phyloP scores from a whole-genome alignment of 2,888 invertebrate species.

The Anthrax anthrax region DNA sequence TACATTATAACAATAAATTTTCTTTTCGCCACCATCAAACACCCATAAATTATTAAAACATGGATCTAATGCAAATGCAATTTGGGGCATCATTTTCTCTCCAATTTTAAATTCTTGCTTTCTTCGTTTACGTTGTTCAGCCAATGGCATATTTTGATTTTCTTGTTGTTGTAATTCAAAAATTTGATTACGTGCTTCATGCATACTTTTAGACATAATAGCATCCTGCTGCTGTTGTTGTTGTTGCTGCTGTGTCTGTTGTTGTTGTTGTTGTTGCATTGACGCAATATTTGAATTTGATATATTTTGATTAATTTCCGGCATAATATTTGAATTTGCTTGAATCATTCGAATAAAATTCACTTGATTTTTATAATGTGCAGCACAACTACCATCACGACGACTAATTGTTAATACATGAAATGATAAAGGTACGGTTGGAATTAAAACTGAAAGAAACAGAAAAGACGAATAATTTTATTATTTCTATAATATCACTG shows the following conservation, averaged over 20 bases:
- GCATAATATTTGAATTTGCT: conserved; percentile 33
- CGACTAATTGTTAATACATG: conserved; percentile 83
- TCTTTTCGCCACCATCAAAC: conserved; percentile 49
- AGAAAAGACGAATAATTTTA: conserved; percentile 1
- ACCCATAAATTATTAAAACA: conserved; percentile 90
- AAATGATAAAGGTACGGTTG: conserved; percentile 65
- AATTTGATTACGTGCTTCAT: conserved; percentile 32
- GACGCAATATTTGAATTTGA: conserved; percentile 10
- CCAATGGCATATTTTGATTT: conserved; percentile 16
- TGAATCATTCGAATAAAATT: conserved; percentile 61
- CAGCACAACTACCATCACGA: conserved; percentile 71
- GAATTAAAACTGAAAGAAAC: conserved; percentile 53
- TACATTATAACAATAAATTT: conserved; percentile 66
- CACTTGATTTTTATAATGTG: conserved; percentile 73
- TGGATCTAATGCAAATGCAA: conserved; percentile 55
- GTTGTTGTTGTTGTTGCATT: conserved; percentile 4
- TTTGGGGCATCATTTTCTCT: conserved; percentile 27
- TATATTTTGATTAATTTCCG: conserved; percentile 31
- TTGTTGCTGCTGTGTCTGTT: conserved; percentile 2
- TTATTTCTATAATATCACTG: no score
- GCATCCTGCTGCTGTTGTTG: conserved; percentile 4
- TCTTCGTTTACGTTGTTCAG: conserved; percentile 17
- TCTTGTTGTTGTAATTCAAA: conserved; percentile 29
- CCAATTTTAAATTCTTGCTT: conserved; percentile 15
- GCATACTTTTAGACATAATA: conserved; percentile 32